These are phyloP conservation scores for Semotilus atromaculatus DNA, from an alignment of 2,797 vertebrate species.

Conservation along the genomic window DNA sequence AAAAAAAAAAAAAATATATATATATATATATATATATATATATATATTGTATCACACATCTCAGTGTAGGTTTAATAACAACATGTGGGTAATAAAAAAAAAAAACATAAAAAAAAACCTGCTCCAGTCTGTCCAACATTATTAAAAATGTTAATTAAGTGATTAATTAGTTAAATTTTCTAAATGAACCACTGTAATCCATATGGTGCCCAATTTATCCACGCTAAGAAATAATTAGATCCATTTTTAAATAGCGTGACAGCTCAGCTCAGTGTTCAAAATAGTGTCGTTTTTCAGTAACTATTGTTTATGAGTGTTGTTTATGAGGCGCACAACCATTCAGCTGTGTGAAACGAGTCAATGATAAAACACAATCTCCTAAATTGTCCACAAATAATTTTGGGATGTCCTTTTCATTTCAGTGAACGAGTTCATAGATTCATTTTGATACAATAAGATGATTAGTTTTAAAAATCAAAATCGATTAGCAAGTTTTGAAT, in stretches of 20 bases:
- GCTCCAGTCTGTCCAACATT: conserved; percentile 76
- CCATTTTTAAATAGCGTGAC: conserved; percentile 23
- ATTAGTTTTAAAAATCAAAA: neutral
- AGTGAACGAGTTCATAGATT: neutral
- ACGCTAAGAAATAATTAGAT: conserved; percentile 67
- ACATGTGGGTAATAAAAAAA: conserved; percentile 75
- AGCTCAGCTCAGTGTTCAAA: conserved; percentile 15
- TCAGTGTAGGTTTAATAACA: conserved; percentile 70
- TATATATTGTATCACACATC: no score
- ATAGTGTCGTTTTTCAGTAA: neutral
- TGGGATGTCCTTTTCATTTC: neutral
- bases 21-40: no score
- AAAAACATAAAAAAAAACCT: no score
- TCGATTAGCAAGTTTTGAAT: neutral
- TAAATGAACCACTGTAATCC: conserved; percentile 69
- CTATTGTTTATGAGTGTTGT: neutral
- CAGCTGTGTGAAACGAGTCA: neutral
- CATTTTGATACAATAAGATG: neutral
- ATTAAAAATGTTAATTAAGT: conserved; percentile 70
- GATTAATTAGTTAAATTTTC: conserved; percentile 74
- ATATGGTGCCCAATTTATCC: conserved; percentile 71
- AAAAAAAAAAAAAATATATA: no score
- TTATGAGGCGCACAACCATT: neutral
- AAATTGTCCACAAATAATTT: neutral
- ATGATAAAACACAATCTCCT: neutral